Percentiles rank a stretch among this genome's conserved stretches.
These are phyloP conservation scores for Neolamprologus hecqui DNA, from an alignment of 2,113 vertebrate genomes.

Conservation along the genomic window DNA sequence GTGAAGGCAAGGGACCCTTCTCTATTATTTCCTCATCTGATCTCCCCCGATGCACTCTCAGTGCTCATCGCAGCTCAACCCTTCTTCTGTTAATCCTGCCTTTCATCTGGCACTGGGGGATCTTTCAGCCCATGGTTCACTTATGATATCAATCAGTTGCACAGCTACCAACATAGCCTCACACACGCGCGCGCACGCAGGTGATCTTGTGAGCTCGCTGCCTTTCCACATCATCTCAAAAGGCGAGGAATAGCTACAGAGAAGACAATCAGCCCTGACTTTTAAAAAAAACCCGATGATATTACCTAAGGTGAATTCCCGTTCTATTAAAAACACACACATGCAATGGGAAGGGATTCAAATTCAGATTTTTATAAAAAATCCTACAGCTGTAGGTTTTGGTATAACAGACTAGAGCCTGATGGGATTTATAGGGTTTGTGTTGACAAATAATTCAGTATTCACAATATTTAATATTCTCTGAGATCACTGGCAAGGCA, in stretches of 20 bases:
- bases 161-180: constrained; percentile 17
- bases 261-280: not conserved
- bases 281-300: not conserved
- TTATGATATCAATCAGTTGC: constrained; percentile 63
- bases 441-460: constrained; percentile 42
- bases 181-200: not conserved
- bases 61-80: constrained; percentile 52
- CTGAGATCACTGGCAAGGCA: constrained; percentile 15
- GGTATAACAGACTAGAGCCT: not conserved
- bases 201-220: not conserved
- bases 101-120: constrained; percentile 62
- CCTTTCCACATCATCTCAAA: not conserved
- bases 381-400: not conserved
- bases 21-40: constrained; percentile 68
- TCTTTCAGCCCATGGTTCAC: constrained; percentile 54
- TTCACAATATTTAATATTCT: constrained; percentile 25
- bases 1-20: constrained; percentile 41
- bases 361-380: not conserved
- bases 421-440: constrained; percentile 16
- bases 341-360: not conserved
- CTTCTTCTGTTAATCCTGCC: constrained; percentile 66
- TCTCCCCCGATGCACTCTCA: constrained; percentile 54
- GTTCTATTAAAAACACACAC: not conserved
- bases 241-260: not conserved
- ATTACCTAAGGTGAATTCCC: not conserved